Evolutionary conservation across 2,113 vertebrate genomes (phyloP), one percentile per base, ranked within the genome.

Genomic region (Probosciger aterrimus): DNA sequence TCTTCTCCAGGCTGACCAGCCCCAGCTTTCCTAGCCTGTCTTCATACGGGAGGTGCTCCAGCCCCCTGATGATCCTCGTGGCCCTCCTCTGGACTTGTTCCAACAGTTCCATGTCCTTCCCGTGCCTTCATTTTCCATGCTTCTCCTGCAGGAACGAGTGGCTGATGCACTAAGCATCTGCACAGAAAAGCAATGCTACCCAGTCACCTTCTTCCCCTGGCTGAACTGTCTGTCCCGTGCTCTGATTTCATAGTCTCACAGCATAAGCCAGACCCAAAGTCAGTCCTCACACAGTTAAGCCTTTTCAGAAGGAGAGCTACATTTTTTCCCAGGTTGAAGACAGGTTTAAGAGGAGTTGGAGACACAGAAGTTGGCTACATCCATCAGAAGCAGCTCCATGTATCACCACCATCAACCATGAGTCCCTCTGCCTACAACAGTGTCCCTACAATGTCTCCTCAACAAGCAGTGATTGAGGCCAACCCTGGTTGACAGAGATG

Each of bases 401-500:
- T 10, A 23, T 23, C 55, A 41, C 20, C 55, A 53, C 3, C 41
- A 46, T 62, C 55, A 68, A 12, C 55, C 68, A 49, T 1, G 18
- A 37, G 30, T 64, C 35, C 41, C 47, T 57, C 59, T 80, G 37
- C 59, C 63, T 67, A 28, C 35, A 39, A 0, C 8, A 23, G 27
- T 11, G 31, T 41, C 49, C 35, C 41, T 62, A 1, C 7, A 1
- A 12, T 5, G 17, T 59, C 41, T 71, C 50, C 19, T 73, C 59
- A 24, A 3, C 4, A 67, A 81, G 43, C 30, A 10, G 0, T 20
- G 60, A 11, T n/a, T 4, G 0, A 87, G 57, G 52, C n/a, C 79
- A 83, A 35, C 12, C 14, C n/a, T 76, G 60, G 18, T 7, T 83
- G 41, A 33, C 70, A 37, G 44, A 4, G 6, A 37, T 14, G 83